These are phyloP conservation scores for Nomia melanderi DNA, from an alignment of 1,140 invertebrate species.

Conservation along the genomic window DNA sequence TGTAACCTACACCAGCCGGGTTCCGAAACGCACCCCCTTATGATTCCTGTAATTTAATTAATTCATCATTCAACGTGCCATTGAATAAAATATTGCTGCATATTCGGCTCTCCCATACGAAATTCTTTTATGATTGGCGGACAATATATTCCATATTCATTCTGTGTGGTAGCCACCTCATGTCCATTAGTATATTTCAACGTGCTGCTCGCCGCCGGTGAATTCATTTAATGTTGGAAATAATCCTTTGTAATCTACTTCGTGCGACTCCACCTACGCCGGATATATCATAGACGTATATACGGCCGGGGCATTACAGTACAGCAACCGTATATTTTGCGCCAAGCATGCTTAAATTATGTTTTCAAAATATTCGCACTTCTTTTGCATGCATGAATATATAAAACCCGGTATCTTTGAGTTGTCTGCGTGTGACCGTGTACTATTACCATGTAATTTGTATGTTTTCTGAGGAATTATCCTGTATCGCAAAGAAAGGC, in stretches of 20 bases:
- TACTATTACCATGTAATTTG: background rate
- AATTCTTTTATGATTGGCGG: slow-evolving; percentile 49
- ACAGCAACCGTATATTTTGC: background rate
- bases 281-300: background rate
- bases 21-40: background rate
- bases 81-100: slow-evolving; percentile 17
- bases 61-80: slow-evolving; percentile 26
- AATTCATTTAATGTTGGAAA: slow-evolving; percentile 55
- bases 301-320: background rate
- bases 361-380: background rate
- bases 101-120: background rate
- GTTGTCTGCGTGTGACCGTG: background rate
- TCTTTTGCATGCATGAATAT: background rate
- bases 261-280: slow-evolving; percentile 4
- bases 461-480: too few species aligned
- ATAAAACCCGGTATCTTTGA: background rate
- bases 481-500: too few species aligned
- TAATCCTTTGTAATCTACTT: slow-evolving; percentile 56
- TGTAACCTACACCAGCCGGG: background rate
- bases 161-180: slow-evolving; percentile 17
- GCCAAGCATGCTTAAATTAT: background rate
- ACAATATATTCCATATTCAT: slow-evolving; percentile 44
- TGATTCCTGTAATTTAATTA: slow-evolving; percentile 26
- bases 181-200: slow-evolving; percentile 56
- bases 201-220: slow-evolving; percentile 21